phyloP scores from a whole-genome alignment of 1,140 invertebrate species.

The Aphis gossypii region DNA sequence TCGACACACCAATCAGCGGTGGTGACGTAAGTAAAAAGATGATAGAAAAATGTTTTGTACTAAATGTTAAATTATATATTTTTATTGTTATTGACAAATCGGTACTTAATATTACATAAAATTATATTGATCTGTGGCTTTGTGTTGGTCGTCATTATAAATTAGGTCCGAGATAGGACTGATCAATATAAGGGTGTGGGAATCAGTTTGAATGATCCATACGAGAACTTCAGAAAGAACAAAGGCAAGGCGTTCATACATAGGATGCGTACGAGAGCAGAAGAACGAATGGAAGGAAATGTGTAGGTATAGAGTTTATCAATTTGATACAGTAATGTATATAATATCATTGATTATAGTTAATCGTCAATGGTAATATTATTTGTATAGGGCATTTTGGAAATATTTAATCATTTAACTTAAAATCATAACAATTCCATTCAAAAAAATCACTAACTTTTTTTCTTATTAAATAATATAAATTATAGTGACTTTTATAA shows the following conservation, averaged over 20 bases:
- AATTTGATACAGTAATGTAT: constrained; percentile 14
- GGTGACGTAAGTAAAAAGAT: constrained; percentile 74
- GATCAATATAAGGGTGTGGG: constrained; percentile 95
- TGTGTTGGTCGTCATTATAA: constrained; percentile 58
- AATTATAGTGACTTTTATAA: background rate
- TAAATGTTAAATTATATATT: constrained; percentile 12
- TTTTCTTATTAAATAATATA: background rate
- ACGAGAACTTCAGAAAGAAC: constrained; percentile 95
- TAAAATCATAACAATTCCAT: background rate
- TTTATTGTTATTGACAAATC: constrained; percentile 49
- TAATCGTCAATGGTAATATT: background rate
- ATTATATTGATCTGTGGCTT: constrained; percentile 48
- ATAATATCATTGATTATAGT: background rate
- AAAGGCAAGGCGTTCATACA: constrained; percentile 96
- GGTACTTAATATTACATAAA: constrained; percentile 10
- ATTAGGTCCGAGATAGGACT: constrained; percentile 75
- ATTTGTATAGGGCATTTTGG: background rate
- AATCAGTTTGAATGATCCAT: constrained; percentile 89
- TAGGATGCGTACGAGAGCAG: constrained; percentile 90
- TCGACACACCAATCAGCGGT: constrained; percentile 90
- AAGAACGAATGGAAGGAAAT: constrained; percentile 70
- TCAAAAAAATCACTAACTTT: too few species aligned
- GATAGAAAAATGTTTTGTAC: constrained; percentile 34
- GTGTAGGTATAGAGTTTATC: constrained; percentile 53
- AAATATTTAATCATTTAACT: background rate